Evolutionary conservation across 2,797 vertebrate species (phyloP).

Genomic region (Lemur catta): DNA sequence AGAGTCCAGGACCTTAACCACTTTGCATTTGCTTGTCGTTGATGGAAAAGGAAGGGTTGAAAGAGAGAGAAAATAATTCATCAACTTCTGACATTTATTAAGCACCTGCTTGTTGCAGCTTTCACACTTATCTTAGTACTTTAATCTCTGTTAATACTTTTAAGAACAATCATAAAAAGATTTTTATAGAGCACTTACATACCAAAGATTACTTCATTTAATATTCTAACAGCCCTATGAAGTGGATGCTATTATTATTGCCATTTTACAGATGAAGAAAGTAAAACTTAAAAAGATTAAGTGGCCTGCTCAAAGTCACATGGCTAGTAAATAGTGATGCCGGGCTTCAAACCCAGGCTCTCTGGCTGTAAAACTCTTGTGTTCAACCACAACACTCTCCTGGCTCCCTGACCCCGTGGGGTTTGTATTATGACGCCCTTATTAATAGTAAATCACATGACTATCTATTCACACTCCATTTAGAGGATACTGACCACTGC

Average conservation of each 20-base stretch:
- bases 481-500: neutral
- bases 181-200: constrained; percentile 27
- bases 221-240: neutral
- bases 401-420: neutral
- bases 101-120: neutral
- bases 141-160: constrained; percentile 9
- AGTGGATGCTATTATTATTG: neutral
- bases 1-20: neutral
- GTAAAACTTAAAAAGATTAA: constrained; percentile 60
- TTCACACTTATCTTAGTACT: neutral
- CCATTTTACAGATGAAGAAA: constrained; percentile 73
- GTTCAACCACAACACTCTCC: neutral
- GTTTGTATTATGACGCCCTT: neutral
- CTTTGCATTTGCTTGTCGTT: neutral
- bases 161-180: constrained; percentile 27
- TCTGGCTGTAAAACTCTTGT: neutral
- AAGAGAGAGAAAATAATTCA: neutral
- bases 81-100: neutral
- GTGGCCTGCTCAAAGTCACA: constrained; percentile 65
- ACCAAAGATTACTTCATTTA: constrained; percentile 9
- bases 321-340: neutral
- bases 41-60: neutral
- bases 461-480: neutral
- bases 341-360: neutral
- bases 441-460: constrained; percentile 17